Evolutionary conservation across 2,797 vertebrate genomes (phyloP), one percentile per base, ranked within the genome.

Genomic region (Sebastiscus albofasciatus): DNA sequence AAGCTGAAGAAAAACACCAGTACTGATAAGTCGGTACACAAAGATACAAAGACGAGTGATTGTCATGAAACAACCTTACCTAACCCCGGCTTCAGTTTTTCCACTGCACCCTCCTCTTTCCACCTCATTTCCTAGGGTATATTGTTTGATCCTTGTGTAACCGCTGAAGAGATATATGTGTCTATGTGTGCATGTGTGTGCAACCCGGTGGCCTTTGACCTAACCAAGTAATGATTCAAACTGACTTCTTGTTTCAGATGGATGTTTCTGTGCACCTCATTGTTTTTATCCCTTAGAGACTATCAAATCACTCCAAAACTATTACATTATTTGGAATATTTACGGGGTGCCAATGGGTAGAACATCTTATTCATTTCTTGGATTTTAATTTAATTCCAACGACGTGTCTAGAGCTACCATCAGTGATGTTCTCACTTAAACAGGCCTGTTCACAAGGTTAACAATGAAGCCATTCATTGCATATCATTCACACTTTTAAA

Each of bases 121-220:
- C 69, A 73, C 56, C 22, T 56, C 14, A 68, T 68, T 68, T 76
- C 54, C 27, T 34, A n/a, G 10, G 8, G 33, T 58, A 24, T 24
- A 20, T 24, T 52, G 72, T 71, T 81, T 72, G 62, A 72, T 82
- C 69, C 34, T 39, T 31, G 24, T 46, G 42, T 6, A 64, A 33
- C 46, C 42, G 16, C 56, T 75, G 24, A 54, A 39, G 27, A 26
- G 33, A 54, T 26, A 26, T 34, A 29, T 67, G 13, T 72, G 16
- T 67, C n/a, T 72, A 9, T 29, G 18, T 31, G 58, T 71, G 67
- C 55, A 31, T 55, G 68, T 33, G 55, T 66, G 33, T 49, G 16
- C 26, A 52, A 13, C 61, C 59, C 58, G 4, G 7, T 11, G 36
- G 22, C 20, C 72, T 75, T 66, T 75, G 24, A 56, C 52, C 29